These are phyloP conservation scores for Phortica okadai DNA, from an alignment of 2,888 invertebrate genomes.

Conservation along the genomic window DNA sequence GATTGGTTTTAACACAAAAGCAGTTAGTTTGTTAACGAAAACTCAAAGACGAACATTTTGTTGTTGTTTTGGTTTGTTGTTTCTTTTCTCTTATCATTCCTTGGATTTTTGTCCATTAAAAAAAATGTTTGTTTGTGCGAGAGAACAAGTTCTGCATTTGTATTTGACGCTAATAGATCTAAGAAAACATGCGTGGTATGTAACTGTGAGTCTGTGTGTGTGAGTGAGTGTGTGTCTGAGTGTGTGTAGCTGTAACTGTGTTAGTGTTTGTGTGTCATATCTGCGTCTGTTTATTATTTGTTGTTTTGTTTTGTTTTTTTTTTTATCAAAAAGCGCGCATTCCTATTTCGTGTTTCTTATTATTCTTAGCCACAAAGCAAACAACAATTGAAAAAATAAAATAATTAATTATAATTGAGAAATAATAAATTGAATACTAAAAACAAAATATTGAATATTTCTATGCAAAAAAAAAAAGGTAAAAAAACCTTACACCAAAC, in stretches of 20 bases:
- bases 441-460: too few species aligned
- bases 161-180: conserved; percentile 9
- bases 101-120: background rate
- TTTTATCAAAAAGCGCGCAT: too few species aligned
- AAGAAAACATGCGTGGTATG: too few species aligned
- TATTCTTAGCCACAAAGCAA: too few species aligned
- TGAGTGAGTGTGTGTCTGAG: conserved; percentile 27
- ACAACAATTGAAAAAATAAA: too few species aligned
- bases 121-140: background rate
- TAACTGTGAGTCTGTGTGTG: background rate
- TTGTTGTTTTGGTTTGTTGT: background rate
- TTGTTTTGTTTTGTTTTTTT: too few species aligned
- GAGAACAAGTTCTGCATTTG: conserved; percentile 36
- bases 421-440: too few species aligned
- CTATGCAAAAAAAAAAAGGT: too few species aligned
- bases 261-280: conserved; percentile 16
- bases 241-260: conserved; percentile 26
- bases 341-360: too few species aligned
- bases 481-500: background rate
- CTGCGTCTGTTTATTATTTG: background rate
- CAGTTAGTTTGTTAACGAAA: too few species aligned
- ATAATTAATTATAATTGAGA: too few species aligned
- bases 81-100: background rate
- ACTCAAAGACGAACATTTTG: background rate
- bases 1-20: too few species aligned